These are phyloP conservation scores for Tragelaphus scriptus DNA, from an alignment of 2,113 vertebrate genomes.

Conservation along the genomic window DNA sequence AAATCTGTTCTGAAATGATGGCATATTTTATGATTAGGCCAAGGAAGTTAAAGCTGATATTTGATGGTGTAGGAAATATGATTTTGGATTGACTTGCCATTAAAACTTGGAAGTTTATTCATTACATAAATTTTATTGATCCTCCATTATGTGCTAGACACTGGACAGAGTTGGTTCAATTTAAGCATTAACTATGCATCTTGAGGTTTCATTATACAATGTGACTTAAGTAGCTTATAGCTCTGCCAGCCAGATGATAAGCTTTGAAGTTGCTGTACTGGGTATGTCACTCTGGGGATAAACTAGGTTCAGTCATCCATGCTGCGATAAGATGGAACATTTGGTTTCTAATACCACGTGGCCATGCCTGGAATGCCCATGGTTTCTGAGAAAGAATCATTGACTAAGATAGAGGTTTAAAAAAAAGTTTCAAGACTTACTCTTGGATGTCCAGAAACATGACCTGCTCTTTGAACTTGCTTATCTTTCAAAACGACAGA, in stretches of 20 bases:
- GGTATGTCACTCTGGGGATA: not conserved
- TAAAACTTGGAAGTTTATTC: not conserved
- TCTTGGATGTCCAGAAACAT: not conserved
- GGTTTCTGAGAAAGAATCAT: not conserved
- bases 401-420: not conserved
- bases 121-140: not conserved
- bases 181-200: not conserved
- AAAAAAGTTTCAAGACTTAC: not conserved
- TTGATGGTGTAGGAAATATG: not conserved
- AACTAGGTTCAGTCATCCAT: not conserved
- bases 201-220: not conserved
- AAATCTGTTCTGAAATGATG: not conserved
- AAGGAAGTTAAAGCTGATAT: not conserved
- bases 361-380: not conserved
- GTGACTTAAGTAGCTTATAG: not conserved
- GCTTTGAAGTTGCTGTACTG: not conserved
- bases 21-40: not conserved
- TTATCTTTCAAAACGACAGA: not conserved
- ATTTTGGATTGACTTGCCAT: not conserved
- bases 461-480: not conserved
- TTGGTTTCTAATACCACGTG: not conserved
- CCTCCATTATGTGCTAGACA: not conserved
- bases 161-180: not conserved
- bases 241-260: not conserved
- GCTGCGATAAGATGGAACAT: not conserved